Conservation (phyloP, 2,797 vertebrate species). For the Cheirogaleus major region DNA sequence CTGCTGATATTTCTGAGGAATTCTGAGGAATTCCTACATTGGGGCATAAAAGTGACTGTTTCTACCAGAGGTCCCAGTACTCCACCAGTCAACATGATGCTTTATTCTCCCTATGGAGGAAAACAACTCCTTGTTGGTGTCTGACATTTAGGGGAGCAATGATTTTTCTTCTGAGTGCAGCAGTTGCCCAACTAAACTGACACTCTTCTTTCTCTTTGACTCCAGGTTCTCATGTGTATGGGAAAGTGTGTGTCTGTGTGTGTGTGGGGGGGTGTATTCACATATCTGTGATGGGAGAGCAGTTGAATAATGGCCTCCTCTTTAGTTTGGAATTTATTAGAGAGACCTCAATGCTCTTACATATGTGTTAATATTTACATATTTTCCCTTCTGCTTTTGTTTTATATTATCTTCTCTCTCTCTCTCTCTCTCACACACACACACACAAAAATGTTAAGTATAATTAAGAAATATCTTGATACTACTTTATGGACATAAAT, state of each 20-base stretch:
- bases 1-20: not conserved
- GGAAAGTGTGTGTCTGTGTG: not conserved
- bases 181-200: too few relatives aligned
- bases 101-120: not conserved
- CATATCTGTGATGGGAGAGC: not conserved
- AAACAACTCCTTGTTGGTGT: not conserved
- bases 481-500: not conserved
- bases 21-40: not conserved
- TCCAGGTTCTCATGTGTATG: not conserved
- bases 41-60: not conserved
- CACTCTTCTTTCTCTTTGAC: not conserved
- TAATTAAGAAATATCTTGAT: not conserved
- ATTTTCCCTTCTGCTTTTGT: not conserved
- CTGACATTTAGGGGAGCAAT: not conserved
- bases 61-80: not conserved
- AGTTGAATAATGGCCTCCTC: not conserved
- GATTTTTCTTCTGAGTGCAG: not conserved
- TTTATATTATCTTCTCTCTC: not conserved
- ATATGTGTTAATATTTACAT: not conserved
- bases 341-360: rapidly evolving
- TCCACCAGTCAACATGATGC: not conserved
- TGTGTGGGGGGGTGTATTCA: not conserved
- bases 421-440: too few relatives aligned
- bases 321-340: not conserved
- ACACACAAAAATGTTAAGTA: not conserved